Evolutionary conservation across 2,888 invertebrate genomes (phyloP), one percentile per base, ranked within the genome.

Genomic region (Ichneumoninae sp.): DNA sequence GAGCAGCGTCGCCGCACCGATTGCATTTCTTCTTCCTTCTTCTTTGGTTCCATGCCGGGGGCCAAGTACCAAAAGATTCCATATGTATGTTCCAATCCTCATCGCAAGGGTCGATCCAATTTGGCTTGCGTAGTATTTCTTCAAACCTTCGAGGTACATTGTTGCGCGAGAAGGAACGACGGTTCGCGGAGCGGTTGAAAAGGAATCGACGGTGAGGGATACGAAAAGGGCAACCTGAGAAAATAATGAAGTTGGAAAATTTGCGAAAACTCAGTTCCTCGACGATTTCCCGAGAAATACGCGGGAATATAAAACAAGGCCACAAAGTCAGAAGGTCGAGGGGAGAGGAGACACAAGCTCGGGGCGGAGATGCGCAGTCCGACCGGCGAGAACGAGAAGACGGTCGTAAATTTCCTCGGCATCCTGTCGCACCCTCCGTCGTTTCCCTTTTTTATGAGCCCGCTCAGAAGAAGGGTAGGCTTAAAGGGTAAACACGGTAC

Each of bases 331-430:
- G 63, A 16, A 63, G 6, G 2, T 13, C 16, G 33, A 30, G 7
- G 30, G 63, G 33, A 26, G 36, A 73, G 16, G 52, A 22, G 40
- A 22, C 8, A 13, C 19, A 66, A 71, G 7, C 33, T 70, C 47
- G 68, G 50, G 77, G 70, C 26, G 44, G 52, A 63, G 57, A 33
- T 71, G 81, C 65, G 71, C 54, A 74, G 76, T 50, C 83, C 19
- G 79, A 88, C 85, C 88, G 87, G 87, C 81, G 86, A 86, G 57
- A 54, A 73, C 40, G 69, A 68, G 65, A 66, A 73, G 60, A 60
- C 44, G 68, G 74, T 65, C 75, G 75, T 75, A 79, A 83, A 80
- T 83, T 74, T 22, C 40, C 36, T 40, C 44, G 63, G 79, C 19
- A 60, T 63, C 63, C 36, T 78, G 47, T 78, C 76, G 52, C 52